These are phyloP conservation scores for Macrotis lagotis DNA, from an alignment of 2,113 vertebrate genomes.

Conservation along the genomic window DNA sequence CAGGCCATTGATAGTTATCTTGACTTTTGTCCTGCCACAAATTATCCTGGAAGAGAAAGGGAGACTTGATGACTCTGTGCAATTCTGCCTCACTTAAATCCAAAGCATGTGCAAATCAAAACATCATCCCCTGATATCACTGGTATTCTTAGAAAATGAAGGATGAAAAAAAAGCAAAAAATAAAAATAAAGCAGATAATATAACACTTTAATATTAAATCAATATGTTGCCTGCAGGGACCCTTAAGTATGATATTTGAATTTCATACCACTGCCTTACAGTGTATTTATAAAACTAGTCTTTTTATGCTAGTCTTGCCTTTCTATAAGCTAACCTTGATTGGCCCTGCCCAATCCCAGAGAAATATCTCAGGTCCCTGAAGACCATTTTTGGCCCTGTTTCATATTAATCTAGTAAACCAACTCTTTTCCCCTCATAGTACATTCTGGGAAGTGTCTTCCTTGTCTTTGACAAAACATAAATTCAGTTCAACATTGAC, in stretches of 20 bases:
- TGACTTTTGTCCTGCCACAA: not conserved
- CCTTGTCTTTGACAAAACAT: not conserved
- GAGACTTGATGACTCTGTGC: not conserved
- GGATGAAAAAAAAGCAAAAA: not conserved
- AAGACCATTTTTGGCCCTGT: not conserved
- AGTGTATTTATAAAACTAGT: not conserved
- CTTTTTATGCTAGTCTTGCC: not conserved
- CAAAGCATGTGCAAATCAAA: not conserved
- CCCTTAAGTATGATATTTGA: not conserved
- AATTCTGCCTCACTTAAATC: not conserved
- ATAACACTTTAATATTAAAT: not conserved
- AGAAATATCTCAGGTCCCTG: not conserved
- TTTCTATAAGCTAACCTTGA: not conserved
- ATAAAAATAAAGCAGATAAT: not conserved
- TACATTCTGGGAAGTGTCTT: not conserved
- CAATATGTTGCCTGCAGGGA: not conserved
- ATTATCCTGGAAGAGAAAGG: not conserved
- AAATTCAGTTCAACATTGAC: not conserved
- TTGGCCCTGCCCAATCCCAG: not conserved
- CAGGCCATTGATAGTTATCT: not conserved
- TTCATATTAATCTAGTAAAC: not conserved
- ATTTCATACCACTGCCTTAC: not conserved
- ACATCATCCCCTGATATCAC: not conserved
- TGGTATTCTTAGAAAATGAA: not conserved
- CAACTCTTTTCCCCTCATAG: not conserved